Evolutionary conservation across 2,888 invertebrate species (phyloP).

Genomic region (Thereva unica): DNA sequence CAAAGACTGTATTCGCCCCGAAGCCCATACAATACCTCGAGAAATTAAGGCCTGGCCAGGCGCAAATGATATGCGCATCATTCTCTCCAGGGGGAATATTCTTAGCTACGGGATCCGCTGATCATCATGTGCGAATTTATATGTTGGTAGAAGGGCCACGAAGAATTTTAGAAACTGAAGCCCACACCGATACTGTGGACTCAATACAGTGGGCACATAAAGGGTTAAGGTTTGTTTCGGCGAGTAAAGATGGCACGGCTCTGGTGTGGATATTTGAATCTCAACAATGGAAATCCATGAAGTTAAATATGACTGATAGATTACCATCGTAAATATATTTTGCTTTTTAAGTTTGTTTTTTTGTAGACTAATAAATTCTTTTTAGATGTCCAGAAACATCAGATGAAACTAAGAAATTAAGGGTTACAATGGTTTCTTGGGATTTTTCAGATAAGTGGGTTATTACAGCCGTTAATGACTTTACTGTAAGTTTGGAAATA

Average conservation of each 20-base stretch:
- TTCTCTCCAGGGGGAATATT: conserved; percentile 88
- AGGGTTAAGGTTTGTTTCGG: conserved; percentile 87
- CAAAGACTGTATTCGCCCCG: conserved; percentile 69
- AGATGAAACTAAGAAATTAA: conserved; percentile 66
- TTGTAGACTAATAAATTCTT: conserved; percentile 28
- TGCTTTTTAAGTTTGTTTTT: not conserved
- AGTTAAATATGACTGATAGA: conserved; percentile 72
- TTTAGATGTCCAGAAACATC: conserved; percentile 56
- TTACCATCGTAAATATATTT: conserved; percentile 60
- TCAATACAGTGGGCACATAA: conserved; percentile 93
- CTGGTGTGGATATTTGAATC: conserved; percentile 90
- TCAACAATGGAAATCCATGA: conserved; percentile 83
- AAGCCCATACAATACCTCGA: conserved; percentile 92
- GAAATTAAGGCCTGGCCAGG: conserved; percentile 87
- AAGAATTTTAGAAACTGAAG: conserved; percentile 63
- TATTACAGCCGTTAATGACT: conserved; percentile 90
- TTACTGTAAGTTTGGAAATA: conserved; percentile 60
- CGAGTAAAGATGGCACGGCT: conserved; percentile 94
- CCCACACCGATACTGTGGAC: conserved; percentile 82
- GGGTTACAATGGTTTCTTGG: conserved; percentile 98
- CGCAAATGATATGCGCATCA: conserved; percentile 93
- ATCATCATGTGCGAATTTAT: conserved; percentile 93
- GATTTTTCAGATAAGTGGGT: conserved; percentile 84
- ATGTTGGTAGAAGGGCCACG: conserved; percentile 80
- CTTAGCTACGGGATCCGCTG: conserved; percentile 92